phyloP scores from a whole-genome alignment of 2,888 invertebrate species.

The Hemithea aestivaria region DNA sequence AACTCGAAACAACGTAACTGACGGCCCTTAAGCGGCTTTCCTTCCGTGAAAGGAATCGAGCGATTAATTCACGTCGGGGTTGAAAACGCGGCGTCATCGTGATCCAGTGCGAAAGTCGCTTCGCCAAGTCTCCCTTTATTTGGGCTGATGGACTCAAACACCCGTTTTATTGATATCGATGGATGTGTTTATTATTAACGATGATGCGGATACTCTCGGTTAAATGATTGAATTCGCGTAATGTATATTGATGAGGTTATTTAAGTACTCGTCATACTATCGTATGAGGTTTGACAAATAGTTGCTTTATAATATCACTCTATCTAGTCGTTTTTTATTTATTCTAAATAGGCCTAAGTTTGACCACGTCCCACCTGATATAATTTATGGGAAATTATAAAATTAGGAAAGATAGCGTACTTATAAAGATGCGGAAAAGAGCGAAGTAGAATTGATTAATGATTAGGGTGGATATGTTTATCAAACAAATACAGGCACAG shows the following conservation, averaged over 20 bases:
- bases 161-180: slow-evolving; percentile 57
- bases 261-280: slow-evolving; percentile 1
- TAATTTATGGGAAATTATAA: no score
- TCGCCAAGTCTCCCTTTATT: slow-evolving; percentile 50
- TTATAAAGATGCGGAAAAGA: no score
- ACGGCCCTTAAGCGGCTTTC: slow-evolving; percentile 31
- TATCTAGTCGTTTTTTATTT: no score
- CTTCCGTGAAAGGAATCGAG: slow-evolving; percentile 31
- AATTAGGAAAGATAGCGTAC: no score
- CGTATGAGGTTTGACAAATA: no score
- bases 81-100: slow-evolving; percentile 48
- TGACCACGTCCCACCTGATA: no score
- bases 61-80: slow-evolving; percentile 60
- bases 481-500: no score
- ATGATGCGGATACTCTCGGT: slow-evolving; percentile 22
- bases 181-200: slow-evolving; percentile 33
- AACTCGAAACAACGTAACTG: slow-evolving; percentile 54
- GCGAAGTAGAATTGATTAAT: no score
- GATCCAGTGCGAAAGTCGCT: slow-evolving; percentile 45
- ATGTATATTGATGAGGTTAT: slow-evolving; percentile 16
- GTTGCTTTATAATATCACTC: no score
- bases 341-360: no score
- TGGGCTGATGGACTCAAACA: slow-evolving; percentile 52
- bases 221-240: slow-evolving; percentile 14
- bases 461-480: no score